phyloP scores from a whole-genome alignment of 2,888 invertebrate genomes.

The Dasysyrphus tricinctus region DNA sequence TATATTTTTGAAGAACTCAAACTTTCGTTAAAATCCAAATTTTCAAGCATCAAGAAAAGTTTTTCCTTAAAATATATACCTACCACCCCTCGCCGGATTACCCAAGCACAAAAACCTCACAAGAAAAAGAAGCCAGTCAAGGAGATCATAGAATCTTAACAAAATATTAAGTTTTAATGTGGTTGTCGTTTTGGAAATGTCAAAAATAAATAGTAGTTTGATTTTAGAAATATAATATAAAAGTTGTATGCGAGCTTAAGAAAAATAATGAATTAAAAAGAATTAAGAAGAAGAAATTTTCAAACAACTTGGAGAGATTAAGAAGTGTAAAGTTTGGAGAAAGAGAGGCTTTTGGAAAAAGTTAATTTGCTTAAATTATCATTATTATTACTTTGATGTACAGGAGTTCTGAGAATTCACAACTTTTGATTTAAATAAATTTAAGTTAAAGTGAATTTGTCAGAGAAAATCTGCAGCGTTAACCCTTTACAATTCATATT shows the following conservation, averaged over 20 bases:
- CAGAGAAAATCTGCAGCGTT: too few relatives aligned
- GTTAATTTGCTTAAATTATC: neutral
- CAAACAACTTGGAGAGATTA: neutral
- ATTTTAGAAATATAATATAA: neutral
- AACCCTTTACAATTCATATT: too few relatives aligned
- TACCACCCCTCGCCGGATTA: neutral
- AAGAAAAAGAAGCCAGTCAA: constrained; percentile 21
- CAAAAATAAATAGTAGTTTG: constrained; percentile 27
- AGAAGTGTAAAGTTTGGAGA: neutral
- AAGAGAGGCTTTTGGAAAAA: neutral
- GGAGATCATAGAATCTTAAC: constrained; percentile 55
- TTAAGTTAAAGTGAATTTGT: neutral
- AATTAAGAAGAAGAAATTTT: neutral
- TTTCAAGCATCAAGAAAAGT: constrained; percentile 2
- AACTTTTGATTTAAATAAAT: neutral
- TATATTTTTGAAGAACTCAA: constrained; percentile 31
- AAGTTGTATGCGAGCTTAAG: neutral
- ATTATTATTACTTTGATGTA: neutral
- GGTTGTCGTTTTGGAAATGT: constrained; percentile 32
- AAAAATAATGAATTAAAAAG: constrained; percentile 4
- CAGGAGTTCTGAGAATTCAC: neutral
- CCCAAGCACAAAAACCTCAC: neutral
- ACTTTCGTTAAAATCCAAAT: constrained; percentile 34
- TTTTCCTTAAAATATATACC: neutral
- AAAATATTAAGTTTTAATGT: constrained; percentile 54